phyloP scores from a whole-genome alignment of 2,113 vertebrate genomes.

The Eulacestoma nigropectus region DNA sequence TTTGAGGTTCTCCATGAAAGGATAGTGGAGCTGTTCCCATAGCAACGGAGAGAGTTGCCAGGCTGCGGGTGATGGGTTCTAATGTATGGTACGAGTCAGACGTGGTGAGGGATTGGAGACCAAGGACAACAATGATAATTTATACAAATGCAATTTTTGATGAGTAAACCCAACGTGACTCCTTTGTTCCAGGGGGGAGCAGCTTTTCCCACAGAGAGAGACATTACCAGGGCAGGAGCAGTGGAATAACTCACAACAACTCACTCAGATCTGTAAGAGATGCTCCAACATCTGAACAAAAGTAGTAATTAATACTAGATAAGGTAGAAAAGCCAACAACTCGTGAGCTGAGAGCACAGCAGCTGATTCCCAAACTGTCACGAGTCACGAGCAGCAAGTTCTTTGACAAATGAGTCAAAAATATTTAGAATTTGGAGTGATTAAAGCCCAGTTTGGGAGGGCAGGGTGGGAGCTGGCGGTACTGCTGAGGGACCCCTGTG shows the following conservation, averaged over 20 bases:
- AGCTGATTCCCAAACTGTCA: background rate
- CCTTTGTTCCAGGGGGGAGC: background rate
- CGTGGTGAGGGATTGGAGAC: background rate
- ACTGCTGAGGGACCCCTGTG: background rate
- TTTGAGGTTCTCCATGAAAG: background rate
- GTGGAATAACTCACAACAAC: background rate
- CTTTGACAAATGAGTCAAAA: background rate
- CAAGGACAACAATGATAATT: background rate
- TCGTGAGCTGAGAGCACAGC: rapidly evolving
- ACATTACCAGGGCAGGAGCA: background rate
- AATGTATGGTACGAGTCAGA: background rate
- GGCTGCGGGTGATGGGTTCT: slow-evolving; percentile 13
- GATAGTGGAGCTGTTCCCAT: slow-evolving; percentile 20
- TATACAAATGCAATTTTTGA: background rate
- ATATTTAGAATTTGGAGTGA: background rate
- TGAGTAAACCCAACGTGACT: slow-evolving; percentile 8
- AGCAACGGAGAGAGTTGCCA: slow-evolving; percentile 50
- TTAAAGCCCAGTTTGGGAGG: background rate
- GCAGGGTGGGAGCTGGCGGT: background rate
- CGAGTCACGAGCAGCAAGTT: background rate
- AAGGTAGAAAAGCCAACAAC: background rate
- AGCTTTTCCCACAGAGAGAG: background rate
- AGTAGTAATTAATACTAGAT: rapidly evolving
- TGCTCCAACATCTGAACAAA: background rate
- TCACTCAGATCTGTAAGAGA: background rate